Evolutionary conservation across 1,140 invertebrate species (phyloP), one percentile per base, ranked within the genome.

Genomic region (Pentalonia nigronervosa): DNA sequence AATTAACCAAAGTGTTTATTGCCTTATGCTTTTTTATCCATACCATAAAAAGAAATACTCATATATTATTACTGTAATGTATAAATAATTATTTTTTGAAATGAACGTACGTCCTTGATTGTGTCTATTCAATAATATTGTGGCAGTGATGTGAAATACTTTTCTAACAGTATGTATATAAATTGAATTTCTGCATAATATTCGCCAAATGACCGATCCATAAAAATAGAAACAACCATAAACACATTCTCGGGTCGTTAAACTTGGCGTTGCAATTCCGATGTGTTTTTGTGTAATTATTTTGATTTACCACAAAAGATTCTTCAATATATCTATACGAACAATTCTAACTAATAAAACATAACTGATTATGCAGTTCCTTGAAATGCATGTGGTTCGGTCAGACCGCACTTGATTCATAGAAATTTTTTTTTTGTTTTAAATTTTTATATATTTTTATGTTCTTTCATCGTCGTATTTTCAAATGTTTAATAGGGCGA

Each of bases 191-290:
- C 88, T 89, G 48, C 88, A 89, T 45, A 45, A 45, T 90, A 67
- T 67, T 67, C 36, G 53, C 89, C 53, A 67, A 90, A 25, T 90
- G 56, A 60, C 36, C 36, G 36, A 60, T 67, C 53, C 36, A 67
- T 67, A 90, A 90, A 90, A 90, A 90, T 90, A 90, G 89, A 60
- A 90, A 60, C 56, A 67, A 67, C 53, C 56, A 67, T 90, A 90
- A 67, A 90, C 36, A 90, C 89, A 67, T 25, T 9, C 9, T 45
- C 53, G 36, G 89, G 41, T 67, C 53, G 14, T 90, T 90, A 45
- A 90, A 90, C 89, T 60, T 53, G 36, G 34, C 88, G 53, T 90
- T 30, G 50, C 50, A 23, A 56, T 89, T 53, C n/a, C 48, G 41
- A 89, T 53, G 34, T 11, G 50, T 23, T 89, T 89, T 56, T 41